A percentile compares a stretch with the other conserved stretches of the same genome.
Evolutionary conservation across 2,797 vertebrate species (phyloP).

Genomic region (Megaceryle alcyon): DNA sequence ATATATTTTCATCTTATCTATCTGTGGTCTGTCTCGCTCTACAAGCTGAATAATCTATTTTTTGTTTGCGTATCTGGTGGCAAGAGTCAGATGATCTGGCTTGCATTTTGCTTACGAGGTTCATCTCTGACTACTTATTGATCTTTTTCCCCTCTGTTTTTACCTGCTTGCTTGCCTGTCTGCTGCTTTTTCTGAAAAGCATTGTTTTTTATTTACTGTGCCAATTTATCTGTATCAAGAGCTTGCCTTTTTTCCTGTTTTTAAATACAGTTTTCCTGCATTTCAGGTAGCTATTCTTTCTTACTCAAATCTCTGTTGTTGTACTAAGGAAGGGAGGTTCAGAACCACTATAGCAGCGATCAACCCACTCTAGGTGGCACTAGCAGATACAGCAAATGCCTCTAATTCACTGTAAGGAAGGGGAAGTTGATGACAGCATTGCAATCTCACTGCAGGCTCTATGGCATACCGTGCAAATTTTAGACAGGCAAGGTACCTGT

Average conservation of each 20-base stretch:
- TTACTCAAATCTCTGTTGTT: not conserved
- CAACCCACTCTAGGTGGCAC: slow-evolving; percentile 61
- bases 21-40: not conserved
- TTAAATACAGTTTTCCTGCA: not conserved
- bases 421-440: not conserved
- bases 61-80: not conserved
- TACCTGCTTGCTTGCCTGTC: not conserved
- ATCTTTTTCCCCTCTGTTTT: not conserved
- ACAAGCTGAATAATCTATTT: not conserved
- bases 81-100: not conserved
- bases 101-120: slow-evolving; percentile 15
- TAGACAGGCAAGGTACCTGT: not conserved
- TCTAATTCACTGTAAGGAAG: not conserved
- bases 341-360: not conserved
- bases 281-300: not conserved
- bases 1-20: not conserved
- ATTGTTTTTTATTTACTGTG: not conserved
- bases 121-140: not conserved
- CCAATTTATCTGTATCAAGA: not conserved
- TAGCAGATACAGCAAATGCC: not conserved
- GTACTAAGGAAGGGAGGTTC: not conserved
- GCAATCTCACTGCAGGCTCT: not conserved
- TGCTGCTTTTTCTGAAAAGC: not conserved
- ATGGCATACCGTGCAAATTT: not conserved
- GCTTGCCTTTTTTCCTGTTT: not conserved